A percentile compares a stretch with the other conserved stretches of the same genome.
phyloP scores from a whole-genome alignment of 1,140 invertebrate genomes.

The Drosophila arizonae region DNA sequence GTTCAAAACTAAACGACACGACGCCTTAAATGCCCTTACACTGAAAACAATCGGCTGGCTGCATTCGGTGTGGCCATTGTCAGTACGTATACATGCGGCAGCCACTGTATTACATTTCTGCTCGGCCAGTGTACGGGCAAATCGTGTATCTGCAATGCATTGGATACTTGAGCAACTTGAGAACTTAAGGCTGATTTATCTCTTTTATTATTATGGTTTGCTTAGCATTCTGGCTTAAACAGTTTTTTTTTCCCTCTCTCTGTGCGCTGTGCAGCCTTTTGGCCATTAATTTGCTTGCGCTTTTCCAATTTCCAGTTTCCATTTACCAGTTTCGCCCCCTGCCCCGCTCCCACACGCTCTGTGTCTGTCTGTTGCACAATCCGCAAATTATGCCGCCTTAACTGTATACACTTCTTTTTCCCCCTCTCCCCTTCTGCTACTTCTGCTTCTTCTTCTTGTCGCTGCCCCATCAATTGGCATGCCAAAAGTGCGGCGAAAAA shows the following conservation, averaged over 20 bases:
- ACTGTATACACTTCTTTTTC: slow-evolving; percentile 13
- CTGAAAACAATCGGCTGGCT: slow-evolving; percentile 4
- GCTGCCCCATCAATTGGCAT: slow-evolving; percentile 27
- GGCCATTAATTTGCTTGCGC: slow-evolving; percentile 41
- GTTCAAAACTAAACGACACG: slow-evolving; percentile 19
- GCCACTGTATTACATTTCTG: not conserved
- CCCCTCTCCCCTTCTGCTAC: too few relatives aligned
- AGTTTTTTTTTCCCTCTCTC: slow-evolving; percentile 9
- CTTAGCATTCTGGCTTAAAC: slow-evolving; percentile 20
- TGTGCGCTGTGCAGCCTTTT: not conserved
- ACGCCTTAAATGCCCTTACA: slow-evolving; percentile 16
- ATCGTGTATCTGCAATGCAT: not conserved
- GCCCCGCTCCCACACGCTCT: not conserved
- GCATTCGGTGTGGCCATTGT: not conserved
- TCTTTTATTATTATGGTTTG: slow-evolving; percentile 49
- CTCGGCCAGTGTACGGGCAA: not conserved
- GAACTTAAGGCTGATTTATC: slow-evolving; percentile 69
- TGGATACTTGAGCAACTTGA: slow-evolving; percentile 6
- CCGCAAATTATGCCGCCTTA: slow-evolving; percentile 61
- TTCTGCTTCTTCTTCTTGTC: not conserved
- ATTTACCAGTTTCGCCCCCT: slow-evolving; percentile 24
- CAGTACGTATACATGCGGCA: not conserved
- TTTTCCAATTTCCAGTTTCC: slow-evolving; percentile 62
- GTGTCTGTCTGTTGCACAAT: slow-evolving; percentile 46
- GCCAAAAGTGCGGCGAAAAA: slow-evolving; percentile 63